Evolutionary conservation across 2,113 vertebrate species (phyloP), one percentile per base, ranked within the genome.

Genomic region (Parus major): DNA sequence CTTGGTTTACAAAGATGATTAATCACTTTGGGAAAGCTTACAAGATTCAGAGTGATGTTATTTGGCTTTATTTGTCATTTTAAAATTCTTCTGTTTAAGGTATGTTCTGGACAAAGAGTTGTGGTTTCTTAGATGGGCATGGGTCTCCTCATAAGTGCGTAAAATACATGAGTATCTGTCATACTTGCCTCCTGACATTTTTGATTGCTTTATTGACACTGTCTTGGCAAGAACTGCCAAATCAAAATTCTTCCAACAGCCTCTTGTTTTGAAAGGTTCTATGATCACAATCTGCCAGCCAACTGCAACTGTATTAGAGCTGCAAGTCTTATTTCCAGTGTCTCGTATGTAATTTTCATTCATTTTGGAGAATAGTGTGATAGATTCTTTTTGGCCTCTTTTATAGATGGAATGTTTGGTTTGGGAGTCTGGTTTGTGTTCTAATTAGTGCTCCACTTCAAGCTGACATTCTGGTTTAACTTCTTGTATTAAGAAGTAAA

Each of bases 101-200:
- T 15, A 11, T 20, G 5, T 65, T 81, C 25, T 82, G 50, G 25
- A 73, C 15, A 31, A 60, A 65, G n/a, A 49, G 33, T 79, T 79
- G 33, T 15, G 56, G 16, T 78, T 78, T 95, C 25, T 80, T 9
- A 47, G n/a, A 21, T 76, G 21, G 5, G 2, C n/a, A 3, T 60
- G 11, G 3, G 7, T 72, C 25, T 82, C 66, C 29, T 71, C 2
- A 0, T 36, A 68, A 69, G 11, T 69, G 28, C 1, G 0, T 29
- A 39, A 72, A 36, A 64, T 71, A 60, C 2, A 8, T 17, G 24
- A 55, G 10, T 76, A 19, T 47, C 12, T 0, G 0, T 41, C 28
- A 11, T 57, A 23, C 23, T 53, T 82, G 28, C 80, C 33, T 88
- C 50, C 17, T 69, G 50, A 41, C 15, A 3, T 13, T 73, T 72